Evolutionary conservation across 2,888 invertebrate genomes (phyloP).

Genomic region (Yponomeuta evonymella): DNA sequence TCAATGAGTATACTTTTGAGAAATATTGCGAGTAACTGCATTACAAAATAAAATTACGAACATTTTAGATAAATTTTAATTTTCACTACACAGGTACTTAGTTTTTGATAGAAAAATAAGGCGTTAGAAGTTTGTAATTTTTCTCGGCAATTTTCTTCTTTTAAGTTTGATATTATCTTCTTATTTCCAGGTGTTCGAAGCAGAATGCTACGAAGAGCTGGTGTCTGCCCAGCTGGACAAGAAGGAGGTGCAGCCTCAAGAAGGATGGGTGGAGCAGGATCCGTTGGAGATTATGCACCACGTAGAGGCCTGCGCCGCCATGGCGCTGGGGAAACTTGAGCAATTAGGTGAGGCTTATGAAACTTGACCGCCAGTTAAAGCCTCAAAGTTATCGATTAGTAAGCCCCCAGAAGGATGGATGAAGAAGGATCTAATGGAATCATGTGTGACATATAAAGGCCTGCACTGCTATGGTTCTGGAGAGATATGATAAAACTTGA

Average conservation of each 20-base stretch:
- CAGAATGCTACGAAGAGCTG: conserved; percentile 86
- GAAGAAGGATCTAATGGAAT: no score
- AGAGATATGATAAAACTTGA: conserved; percentile 58
- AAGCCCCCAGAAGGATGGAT: no score
- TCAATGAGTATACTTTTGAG: no score
- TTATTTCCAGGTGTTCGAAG: conserved; percentile 80
- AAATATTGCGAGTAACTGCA: no score
- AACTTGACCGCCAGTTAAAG: no score
- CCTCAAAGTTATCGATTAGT: no score
- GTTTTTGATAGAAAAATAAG: no score
- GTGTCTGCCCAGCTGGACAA: conserved; percentile 89
- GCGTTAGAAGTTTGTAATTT: no score
- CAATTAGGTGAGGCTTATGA: conserved; percentile 58
- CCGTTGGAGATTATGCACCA: conserved; percentile 89
- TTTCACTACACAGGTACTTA: no score
- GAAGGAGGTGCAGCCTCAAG: conserved; percentile 85
- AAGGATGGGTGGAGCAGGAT: conserved; percentile 97
- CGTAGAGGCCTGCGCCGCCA: conserved; percentile 86
- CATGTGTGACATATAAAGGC: conserved; percentile 41
- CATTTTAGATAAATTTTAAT: no score
- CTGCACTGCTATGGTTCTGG: conserved; percentile 53
- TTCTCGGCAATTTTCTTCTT: no score
- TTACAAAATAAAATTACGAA: no score
- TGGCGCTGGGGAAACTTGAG: conserved; percentile 80
- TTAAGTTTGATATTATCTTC: neutral